Percentiles rank a stretch among this genome's conserved stretches.
Conservation (phyloP, 1,140 invertebrate species). For the Vanessa tameamea region DNA sequence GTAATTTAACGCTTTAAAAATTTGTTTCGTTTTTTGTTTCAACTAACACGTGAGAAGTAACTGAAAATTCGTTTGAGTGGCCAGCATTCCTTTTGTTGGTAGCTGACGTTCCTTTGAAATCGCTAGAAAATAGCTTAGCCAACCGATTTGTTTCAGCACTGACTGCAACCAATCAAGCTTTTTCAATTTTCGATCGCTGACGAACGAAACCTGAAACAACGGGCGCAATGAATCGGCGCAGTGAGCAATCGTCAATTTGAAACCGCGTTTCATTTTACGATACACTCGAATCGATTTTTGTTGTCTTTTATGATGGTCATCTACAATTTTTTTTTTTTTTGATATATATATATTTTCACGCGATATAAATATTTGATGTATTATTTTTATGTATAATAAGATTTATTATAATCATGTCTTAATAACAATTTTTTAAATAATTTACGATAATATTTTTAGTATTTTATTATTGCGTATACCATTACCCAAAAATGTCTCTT, state of each 20-base stretch:
- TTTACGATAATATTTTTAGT: too few species aligned
- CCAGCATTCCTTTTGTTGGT: slow-evolving; percentile 41
- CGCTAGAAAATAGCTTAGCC: slow-evolving; percentile 39
- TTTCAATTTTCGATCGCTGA: slow-evolving; percentile 46
- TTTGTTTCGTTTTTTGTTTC: background rate
- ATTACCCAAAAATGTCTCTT: too few species aligned
- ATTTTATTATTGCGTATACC: too few species aligned
- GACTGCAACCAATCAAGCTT: slow-evolving; percentile 54
- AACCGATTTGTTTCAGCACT: slow-evolving; percentile 45
- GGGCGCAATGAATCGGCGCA: slow-evolving; percentile 49
- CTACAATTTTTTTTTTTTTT: background rate
- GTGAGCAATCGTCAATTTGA: slow-evolving; percentile 40
- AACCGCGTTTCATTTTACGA: slow-evolving; percentile 41
- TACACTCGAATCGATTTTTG: slow-evolving; percentile 12
- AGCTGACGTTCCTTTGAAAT: slow-evolving; percentile 48
- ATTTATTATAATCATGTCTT: too few species aligned
- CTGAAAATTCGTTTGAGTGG: slow-evolving; percentile 15
- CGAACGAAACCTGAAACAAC: slow-evolving; percentile 65
- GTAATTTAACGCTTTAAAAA: background rate
- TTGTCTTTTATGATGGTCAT: background rate
- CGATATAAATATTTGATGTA: background rate
- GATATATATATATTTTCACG: background rate
- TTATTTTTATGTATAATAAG: too few species aligned
- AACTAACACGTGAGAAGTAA: background rate
- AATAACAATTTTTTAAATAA: too few species aligned